A percentile compares a stretch with the other conserved stretches of the same genome.
Evolutionary conservation across 2,888 invertebrate species (phyloP).

Genomic region (Blera fallax): DNA sequence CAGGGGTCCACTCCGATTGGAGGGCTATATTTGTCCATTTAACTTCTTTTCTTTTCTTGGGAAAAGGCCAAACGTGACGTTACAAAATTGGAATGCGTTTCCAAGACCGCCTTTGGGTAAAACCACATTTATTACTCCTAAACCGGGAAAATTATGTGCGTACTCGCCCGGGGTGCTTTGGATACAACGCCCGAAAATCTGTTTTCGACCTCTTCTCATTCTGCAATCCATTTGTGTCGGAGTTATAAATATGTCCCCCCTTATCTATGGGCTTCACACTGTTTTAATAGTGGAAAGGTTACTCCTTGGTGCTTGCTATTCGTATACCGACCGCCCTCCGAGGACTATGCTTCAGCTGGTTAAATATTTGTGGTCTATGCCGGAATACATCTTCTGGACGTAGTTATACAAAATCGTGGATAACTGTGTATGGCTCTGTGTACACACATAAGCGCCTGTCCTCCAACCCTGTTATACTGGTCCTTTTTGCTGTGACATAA

Average conservation of each 20-base stretch:
- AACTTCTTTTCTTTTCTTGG: constrained; percentile 39
- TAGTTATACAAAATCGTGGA: constrained; percentile 71
- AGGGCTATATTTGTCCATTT: constrained; percentile 59
- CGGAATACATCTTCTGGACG: constrained; percentile 79
- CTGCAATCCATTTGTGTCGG: constrained; percentile 52
- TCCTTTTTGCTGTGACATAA: constrained; percentile 61
- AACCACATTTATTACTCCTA: constrained; percentile 80
- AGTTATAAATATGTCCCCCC: constrained; percentile 63
- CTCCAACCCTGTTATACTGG: neutral
- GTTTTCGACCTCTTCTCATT: constrained; percentile 54
- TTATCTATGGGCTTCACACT: constrained; percentile 63
- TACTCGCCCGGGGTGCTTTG: constrained; percentile 64
- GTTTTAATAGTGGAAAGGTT: constrained; percentile 58
- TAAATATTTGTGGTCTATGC: constrained; percentile 81
- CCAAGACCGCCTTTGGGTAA: constrained; percentile 73
- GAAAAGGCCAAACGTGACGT: constrained; percentile 66
- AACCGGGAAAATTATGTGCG: constrained; percentile 70
- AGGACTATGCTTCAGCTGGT: constrained; percentile 78
- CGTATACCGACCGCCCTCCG: neutral
- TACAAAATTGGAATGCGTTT: constrained; percentile 61
- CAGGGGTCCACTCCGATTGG: neutral
- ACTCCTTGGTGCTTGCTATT: neutral
- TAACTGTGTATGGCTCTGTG: constrained; percentile 9
- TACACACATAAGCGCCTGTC: constrained; percentile 7
- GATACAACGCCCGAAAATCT: constrained; percentile 63